A percentile compares a stretch with the other conserved stretches of the same genome.
Conservation (phyloP, 2,113 vertebrate species). For the Catagonus wagneri region DNA sequence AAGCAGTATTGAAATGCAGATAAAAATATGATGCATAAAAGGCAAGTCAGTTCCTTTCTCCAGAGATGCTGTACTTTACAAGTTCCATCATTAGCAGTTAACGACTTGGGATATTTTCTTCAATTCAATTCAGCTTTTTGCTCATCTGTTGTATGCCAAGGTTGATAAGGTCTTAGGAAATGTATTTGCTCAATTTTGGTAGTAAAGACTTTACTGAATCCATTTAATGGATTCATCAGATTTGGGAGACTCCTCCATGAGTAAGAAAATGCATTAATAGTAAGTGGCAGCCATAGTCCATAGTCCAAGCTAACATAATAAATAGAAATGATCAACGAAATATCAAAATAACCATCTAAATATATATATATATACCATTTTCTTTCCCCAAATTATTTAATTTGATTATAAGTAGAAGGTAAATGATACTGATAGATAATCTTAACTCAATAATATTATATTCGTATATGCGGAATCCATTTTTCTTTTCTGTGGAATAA, state of each 20-base stretch:
- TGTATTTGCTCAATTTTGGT: conserved; percentile 1
- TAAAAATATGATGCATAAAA: not conserved
- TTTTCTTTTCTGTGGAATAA: conserved; percentile 34
- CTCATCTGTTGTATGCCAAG: conserved; percentile 42
- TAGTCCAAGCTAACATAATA: conserved; percentile 19
- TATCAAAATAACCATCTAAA: conserved; percentile 7
- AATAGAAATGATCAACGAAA: not conserved
- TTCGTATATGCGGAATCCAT: not conserved
- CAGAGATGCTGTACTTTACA: not conserved
- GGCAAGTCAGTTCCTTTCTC: not conserved
- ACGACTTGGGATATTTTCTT: conserved; percentile 42
- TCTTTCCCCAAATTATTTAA: not conserved
- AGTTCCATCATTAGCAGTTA: conserved; percentile 18
- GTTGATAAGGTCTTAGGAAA: conserved; percentile 47
- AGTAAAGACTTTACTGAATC: not conserved
- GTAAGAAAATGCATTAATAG: not conserved
- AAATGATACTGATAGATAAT: not conserved
- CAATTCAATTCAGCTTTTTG: not conserved
- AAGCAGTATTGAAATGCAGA: conserved; percentile 62
- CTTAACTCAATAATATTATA: conserved; percentile 35
- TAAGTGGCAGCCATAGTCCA: not conserved
- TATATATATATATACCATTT: not conserved
- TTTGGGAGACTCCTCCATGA: not conserved
- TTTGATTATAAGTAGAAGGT: conserved; percentile 29
- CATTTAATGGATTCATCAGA: conserved; percentile 19